Evolutionary conservation across 37 sponge, comb jelly and placozoan genomes (phyloP), one percentile per base, ranked within the genome.

Genomic region (Halisarca cf. caerulea): DNA sequence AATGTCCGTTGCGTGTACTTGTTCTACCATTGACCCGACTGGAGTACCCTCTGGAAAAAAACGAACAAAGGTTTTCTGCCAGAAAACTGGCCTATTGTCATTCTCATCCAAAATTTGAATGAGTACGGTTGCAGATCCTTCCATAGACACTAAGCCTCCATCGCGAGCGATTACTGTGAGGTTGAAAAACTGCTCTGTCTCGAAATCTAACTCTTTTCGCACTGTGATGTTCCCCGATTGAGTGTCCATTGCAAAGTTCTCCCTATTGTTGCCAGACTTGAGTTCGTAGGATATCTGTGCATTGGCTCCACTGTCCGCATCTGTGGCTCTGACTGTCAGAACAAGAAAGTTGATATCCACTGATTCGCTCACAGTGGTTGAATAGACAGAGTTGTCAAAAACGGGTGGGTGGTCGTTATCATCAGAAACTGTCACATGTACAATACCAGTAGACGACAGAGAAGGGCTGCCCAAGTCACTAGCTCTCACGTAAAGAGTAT

Each of bases 1-100:
- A 28, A 80, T 28, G 58, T 94, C 95, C 33, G 32, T 58, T 33
- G 95, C 95, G 17, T 9, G 2, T 3, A 94, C 87, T 58, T 55
- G 54, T 6, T 75, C 36, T 6, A 91, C 42, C 3, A 44, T 47
- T 25, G 80, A 41, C 0, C 87, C 87, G 0, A 89, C 53, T 28
- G 71, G n/a, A 21, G 45, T 58, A 53, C 78, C 69, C 35, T 89
- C 95, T 20, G 84, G 32, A 20, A 83, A 2, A 3, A 47, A 69
- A 0, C 3, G 58, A 0, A 25, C 1, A 45, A 88, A 90, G 33
- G n/a, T 24, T 7, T 58, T 58, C 15, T 37, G 24, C 0, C 35
- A 33, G 43, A 93, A 93, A 8, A 27, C 39, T 28, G 94, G 88
- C 2, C 47, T 21, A 54, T 93, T 71, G 60, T 93, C 91, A 37